Conservation (phyloP, 2,797 vertebrate genomes). For the Rousettus madagascariensis region DNA sequence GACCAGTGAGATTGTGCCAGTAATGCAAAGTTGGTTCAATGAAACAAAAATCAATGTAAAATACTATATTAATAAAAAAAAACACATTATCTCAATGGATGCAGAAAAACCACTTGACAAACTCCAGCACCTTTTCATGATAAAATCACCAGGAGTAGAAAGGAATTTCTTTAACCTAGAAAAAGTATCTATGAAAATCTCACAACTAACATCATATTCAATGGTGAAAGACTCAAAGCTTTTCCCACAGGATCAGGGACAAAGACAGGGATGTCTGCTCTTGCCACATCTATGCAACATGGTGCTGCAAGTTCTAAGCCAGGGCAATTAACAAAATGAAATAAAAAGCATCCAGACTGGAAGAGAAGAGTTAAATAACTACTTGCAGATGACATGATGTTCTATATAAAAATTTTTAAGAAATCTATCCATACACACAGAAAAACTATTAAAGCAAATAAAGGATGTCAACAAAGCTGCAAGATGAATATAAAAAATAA, state of each 20-base stretch:
- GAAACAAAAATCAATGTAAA: not conserved
- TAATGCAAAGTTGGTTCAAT: not conserved
- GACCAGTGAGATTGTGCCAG: not conserved
- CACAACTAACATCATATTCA: not conserved
- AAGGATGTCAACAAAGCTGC: not conserved
- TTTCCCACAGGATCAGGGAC: not conserved
- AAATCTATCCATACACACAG: not conserved
- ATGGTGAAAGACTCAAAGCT: not conserved
- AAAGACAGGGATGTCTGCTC: not conserved
- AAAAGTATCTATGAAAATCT: not conserved
- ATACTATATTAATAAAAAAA: not conserved
- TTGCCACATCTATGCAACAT: not conserved
- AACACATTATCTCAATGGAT: not conserved
- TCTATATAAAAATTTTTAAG: not conserved
- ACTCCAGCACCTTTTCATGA: not conserved
- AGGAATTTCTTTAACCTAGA: not conserved
- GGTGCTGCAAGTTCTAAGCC: not conserved
- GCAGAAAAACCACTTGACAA: not conserved
- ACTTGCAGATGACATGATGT: not conserved
- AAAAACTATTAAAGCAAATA: not conserved
- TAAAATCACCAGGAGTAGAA: not conserved
- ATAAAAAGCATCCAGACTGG: not conserved
- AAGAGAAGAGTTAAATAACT: not conserved
- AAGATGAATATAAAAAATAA: not conserved
- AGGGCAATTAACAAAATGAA: not conserved